Base-by-base conservation (phyloP, 2,888 invertebrate species). In the Liopterus haemorrhoidalis region DNA sequence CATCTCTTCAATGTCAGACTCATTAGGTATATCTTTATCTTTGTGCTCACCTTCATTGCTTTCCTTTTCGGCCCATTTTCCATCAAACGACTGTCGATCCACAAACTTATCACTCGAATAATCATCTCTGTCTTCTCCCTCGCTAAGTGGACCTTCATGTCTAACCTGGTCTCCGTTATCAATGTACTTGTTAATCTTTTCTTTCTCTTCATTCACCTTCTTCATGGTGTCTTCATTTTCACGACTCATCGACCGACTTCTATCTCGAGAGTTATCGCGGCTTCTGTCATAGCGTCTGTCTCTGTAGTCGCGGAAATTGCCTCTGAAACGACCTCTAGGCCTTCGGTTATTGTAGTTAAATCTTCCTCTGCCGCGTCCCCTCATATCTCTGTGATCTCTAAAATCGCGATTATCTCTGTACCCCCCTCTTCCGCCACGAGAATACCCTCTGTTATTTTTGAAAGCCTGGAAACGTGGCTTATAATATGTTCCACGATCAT, bases 401-500 rank as follows among this genome's bases (percentile, higher is more conserved):
- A 62, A 59, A 51, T 48, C 55, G 35, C 50, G 38, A 25, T 38
- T 44, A 24, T 49, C 42, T 45, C 39, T 50, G 14, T 44, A 35
- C 12, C 38, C 38, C 2, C 69, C 65, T 22, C 63, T 71, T 58
- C 55, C 75, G 61, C 59, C 72, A 60, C 52, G 60, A 12, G 38
- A 28, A 32, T 39, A 31, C 19, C 75, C 73, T n/a, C 76, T 65
- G 41, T 72, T 70, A 2, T 75, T 74, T 39, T 79, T 74, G 19
- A 72, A 73, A 55, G 72, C 73, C 62, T 83, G 82, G 74, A 85
- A 84, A 50, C 85, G 75, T 1, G 85, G 85, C 56, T 84, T 81
- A 70, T 85, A 85, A 67, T 85, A 85, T 1, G 84, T 85, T 51
- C 85, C 85, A 42, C 85, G 76, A 61, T 83, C 83, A 64, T 75